Percentiles rank a stretch among this genome's conserved stretches.
Evolutionary conservation across 2,113 vertebrate genomes (phyloP).

Genomic region (Hiodon alosoides): DNA sequence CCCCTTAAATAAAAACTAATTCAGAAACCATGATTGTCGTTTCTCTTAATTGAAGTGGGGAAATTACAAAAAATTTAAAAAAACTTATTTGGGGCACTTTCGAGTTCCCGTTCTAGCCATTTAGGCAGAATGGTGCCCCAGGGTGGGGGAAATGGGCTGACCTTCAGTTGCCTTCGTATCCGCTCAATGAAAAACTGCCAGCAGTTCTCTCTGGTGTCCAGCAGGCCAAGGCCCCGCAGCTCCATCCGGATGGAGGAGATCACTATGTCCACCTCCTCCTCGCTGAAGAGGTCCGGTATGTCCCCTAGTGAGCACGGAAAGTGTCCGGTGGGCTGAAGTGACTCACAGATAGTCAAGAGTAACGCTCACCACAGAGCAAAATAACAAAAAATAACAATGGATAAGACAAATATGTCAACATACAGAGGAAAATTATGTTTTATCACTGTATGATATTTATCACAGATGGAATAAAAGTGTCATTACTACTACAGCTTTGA

Average conservation of each 20-base stretch:
- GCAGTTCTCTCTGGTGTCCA: conserved; percentile 64
- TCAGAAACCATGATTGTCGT: too few species aligned
- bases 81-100: too few species aligned
- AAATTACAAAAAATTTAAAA: too few species aligned
- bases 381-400: not conserved
- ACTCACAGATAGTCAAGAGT: not conserved
- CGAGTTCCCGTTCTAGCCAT: too few species aligned
- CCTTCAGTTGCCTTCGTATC: conserved; percentile 69
- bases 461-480: not conserved
- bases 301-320: conserved; percentile 46
- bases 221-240: conserved; percentile 56
- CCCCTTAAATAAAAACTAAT: too few species aligned
- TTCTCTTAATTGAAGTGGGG: too few species aligned
- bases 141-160: conserved; percentile 27
- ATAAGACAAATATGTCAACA: not conserved
- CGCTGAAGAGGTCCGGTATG: conserved; percentile 63
- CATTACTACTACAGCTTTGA: not conserved
- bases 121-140: not conserved
- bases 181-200: conserved; percentile 71
- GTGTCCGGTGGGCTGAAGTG: too few species aligned
- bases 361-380: not conserved
- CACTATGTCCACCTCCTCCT: conserved; percentile 61
- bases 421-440: not conserved
- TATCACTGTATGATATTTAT: conserved; percentile 4
- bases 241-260: conserved; percentile 63